Evolutionary conservation across 2,113 vertebrate species (phyloP), one percentile per base, ranked within the genome.

Genomic region (Herpetotheres cachinnans): DNA sequence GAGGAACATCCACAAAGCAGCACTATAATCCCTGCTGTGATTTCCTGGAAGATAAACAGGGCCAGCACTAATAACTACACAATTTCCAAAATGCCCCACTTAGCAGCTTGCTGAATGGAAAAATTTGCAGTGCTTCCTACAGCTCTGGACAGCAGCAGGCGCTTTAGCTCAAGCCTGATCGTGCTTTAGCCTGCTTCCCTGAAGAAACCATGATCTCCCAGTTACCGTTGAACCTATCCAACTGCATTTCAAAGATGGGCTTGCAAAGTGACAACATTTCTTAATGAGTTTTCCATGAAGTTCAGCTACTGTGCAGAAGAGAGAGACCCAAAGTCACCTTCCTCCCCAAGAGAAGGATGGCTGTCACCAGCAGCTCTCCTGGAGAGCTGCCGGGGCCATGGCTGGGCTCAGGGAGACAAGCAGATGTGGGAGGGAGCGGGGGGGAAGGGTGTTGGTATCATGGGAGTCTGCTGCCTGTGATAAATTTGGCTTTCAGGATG

Each of bases 351-450:
- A 25, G 50, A 44, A 81, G 34, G 22, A 7, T 6, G 4, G 61
- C 17, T 0, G 1, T 27, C 77, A 50, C 17, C 29, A 13, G 71
- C 67, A 50, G 52, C 27, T 63, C 19, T 59, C n/a, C 44, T 9
- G 38, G 20, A 18, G 11, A 17, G 32, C 16, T 66, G 55, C 32
- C 1, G 0, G 29, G 15, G 8, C 56, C 67, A 47, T 0, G 1
- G 4, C 29, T 38, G 34, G 19, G 36, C 26, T 22, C 29, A 26
- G 30, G 13, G 36, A 50, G 55, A 66, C 24, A 49, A 66, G 25
- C 18, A 77, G 44, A 27, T 38, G 38, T 12, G 46, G 52, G 14
- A n/a, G 29, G 16, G 7, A 72, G 66, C 47, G 61, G 44, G 34
- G 40, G 44, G 27, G 10, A 36, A 76, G 29, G 24, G 16, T 89